Evolutionary conservation across 1,140 invertebrate genomes (phyloP), one percentile per base, ranked within the genome.

Genomic region (Ooceraea biroi): DNA sequence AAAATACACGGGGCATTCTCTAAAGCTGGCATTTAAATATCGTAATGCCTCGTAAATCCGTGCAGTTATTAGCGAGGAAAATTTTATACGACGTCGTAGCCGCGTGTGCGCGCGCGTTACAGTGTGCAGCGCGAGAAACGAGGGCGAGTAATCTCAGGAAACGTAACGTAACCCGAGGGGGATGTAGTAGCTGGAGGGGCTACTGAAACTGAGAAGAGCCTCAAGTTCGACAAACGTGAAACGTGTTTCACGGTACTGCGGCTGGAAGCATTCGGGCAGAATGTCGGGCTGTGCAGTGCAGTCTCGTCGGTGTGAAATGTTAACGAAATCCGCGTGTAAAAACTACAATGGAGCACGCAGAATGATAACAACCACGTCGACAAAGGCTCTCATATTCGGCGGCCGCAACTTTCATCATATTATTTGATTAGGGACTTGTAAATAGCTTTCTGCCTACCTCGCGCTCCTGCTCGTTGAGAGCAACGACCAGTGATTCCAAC

Each of bases 11-110:
- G 17, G n/a, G n/a, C 36, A 36, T 2, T 36, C 17, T 22, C 17
- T 57, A 57, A 12, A 80, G 36, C 36, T 57, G 22, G 12, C 36
- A 80, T 80, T 80, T 58, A 80, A 80, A 80, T 71, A 60, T 71
- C 76, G 22, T 46, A 71, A 80, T 57, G 50, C 17, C 36, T 30
- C 63, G n/a, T 69, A 69, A 69, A 78, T 80, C 50, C 36, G 12
- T 44, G 41, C 22, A 71, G 76, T 80, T 69, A 58, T 71, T 71
- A 71, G 22, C 60, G 46, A 17, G 14, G 11, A 41, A 69, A 58
- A 80, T 69, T 44, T 68, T 57, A 30, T 8, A 63, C 22, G 27
- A 78, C 46, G 14, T 14, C 41, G 25, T 14, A 41, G 3, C 14
- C 46, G n/a, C n/a, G n/a, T n/a, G n/a, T n/a, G n/a, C n/a, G n/a